Evolutionary conservation across 2,113 vertebrate species (phyloP), one percentile per base, ranked within the genome.

Genomic region (Scolopax mira): DNA sequence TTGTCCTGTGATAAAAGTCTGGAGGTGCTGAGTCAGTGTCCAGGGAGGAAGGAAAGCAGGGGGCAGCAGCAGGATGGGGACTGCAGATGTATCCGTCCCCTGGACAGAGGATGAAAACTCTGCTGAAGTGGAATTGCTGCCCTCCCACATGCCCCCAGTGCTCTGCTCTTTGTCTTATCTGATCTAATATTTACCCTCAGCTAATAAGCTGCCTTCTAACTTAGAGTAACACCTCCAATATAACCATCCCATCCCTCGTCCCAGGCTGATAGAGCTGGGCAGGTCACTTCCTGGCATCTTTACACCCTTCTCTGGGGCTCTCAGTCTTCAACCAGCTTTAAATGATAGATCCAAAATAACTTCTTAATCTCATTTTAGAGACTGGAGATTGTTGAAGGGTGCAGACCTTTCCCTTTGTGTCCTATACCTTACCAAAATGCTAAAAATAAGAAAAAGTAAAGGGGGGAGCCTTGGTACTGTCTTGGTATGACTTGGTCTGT

Each of bases 21-120:
- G 55, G 14, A 33, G 18, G n/a, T 83, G 82, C 94, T 95, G 90
- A 96, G 84, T 92, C 94, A 87, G 81, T 4, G 62, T 24, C 22
- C 70, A 10, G 61, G 74, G 79, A 90, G 94, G 93, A 92, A 90
- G 92, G 90, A 79, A 90, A 28, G 52, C 33, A 14, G 51, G 60
- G 67, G 82, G 71, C 62, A 69, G 49, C 46, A 69, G 70, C 64
- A 84, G 85, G 91, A 90, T 48, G 11, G 0, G 5, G 49, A 18
- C 21, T 10, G 72, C 85, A 80, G 94, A 58, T 92, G 81, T n/a
- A 72, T 91, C 93, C 79, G 69, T 69, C 55, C 51, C 46, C 21
- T 14, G 6, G 7, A 16, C 17, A 35, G 89, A 42, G 89, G 61
- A 35, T 18, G 57, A 6, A 5, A 62, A 3, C 44, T 33, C 48